Conservation (phyloP, 2,113 vertebrate species). For the Corydoras sp. region DNA sequence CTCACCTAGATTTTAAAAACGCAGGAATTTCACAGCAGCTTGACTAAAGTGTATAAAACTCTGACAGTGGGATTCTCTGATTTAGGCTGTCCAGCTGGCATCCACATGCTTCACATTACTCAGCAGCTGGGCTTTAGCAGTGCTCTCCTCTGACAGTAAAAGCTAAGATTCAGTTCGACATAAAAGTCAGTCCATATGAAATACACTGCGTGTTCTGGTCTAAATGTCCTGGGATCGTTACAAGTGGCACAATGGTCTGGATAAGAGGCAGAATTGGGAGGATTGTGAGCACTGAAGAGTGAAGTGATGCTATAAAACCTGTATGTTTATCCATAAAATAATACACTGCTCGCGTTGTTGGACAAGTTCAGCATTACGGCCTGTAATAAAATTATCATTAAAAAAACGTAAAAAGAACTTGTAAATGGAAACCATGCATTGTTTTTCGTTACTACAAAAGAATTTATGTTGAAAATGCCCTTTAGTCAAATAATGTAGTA, state of each 20-base stretch:
- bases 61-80: slow-evolving; percentile 2
- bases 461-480: too few relatives aligned
- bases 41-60: background rate
- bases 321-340: too few relatives aligned
- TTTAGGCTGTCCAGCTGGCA: slow-evolving; percentile 2
- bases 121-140: slow-evolving; percentile 1
- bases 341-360: too few relatives aligned
- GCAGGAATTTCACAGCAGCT: background rate
- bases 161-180: background rate
- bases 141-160: slow-evolving; percentile 4
- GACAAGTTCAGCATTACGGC: too few relatives aligned
- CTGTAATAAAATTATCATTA: too few relatives aligned
- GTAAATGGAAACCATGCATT: too few relatives aligned
- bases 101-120: background rate
- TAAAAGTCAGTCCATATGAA: slow-evolving; percentile 9
- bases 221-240: slow-evolving; percentile 6
- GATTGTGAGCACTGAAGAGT: too few relatives aligned
- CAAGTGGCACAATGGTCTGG: background rate
- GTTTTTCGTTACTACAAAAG: too few relatives aligned
- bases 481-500: too few relatives aligned
- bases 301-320: slow-evolving; percentile 23
- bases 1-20: too few relatives aligned
- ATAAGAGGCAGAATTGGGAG: background rate
- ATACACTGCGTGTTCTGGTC: background rate
- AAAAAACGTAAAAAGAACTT: too few relatives aligned